A percentile compares a stretch with the other conserved stretches of the same genome.
phyloP scores from a whole-genome alignment of 2,888 invertebrate species.

The Microplitis manilae region DNA sequence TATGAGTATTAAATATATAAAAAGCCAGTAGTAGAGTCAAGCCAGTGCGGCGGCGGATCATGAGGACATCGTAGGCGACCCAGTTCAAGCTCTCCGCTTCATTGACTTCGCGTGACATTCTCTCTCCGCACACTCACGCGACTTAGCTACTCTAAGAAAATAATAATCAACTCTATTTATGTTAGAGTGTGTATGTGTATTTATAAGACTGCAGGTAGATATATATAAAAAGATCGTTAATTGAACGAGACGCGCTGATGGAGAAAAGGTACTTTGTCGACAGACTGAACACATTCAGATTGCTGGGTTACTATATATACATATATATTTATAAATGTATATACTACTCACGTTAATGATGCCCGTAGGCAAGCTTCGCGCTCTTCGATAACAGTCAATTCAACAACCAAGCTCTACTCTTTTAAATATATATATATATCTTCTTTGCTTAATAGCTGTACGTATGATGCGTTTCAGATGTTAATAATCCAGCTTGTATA shows the following conservation, averaged over 20 bases:
- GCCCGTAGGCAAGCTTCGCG: conserved; percentile 35
- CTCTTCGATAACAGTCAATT: conserved; percentile 14
- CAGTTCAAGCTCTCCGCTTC: conserved; percentile 49
- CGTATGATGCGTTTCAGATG: no score
- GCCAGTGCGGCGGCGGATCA: conserved; percentile 39
- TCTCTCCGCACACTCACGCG: conserved; percentile 20
- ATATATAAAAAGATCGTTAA: conserved; percentile 22
- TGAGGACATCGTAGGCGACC: conserved; percentile 58
- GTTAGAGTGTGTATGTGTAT: not conserved
- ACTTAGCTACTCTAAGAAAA: not conserved
- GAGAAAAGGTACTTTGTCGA: conserved; percentile 24
- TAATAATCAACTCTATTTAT: not conserved
- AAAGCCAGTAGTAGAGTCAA: not conserved
- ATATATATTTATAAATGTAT: no score
- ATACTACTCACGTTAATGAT: conserved; percentile 34
- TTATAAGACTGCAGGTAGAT: not conserved
- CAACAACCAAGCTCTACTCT: not conserved
- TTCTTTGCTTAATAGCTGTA: not conserved
- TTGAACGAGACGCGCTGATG: conserved; percentile 21
- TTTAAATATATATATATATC: not conserved
- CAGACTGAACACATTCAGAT: conserved; percentile 18
- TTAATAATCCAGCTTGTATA: not conserved
- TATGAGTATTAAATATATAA: not conserved
- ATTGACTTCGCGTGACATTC: conserved; percentile 46
- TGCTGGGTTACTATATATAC: conserved; percentile 6